These are phyloP conservation scores for Oscheius sp. DNA, from an alignment of 2,888 invertebrate genomes.

Conservation along the genomic window DNA sequence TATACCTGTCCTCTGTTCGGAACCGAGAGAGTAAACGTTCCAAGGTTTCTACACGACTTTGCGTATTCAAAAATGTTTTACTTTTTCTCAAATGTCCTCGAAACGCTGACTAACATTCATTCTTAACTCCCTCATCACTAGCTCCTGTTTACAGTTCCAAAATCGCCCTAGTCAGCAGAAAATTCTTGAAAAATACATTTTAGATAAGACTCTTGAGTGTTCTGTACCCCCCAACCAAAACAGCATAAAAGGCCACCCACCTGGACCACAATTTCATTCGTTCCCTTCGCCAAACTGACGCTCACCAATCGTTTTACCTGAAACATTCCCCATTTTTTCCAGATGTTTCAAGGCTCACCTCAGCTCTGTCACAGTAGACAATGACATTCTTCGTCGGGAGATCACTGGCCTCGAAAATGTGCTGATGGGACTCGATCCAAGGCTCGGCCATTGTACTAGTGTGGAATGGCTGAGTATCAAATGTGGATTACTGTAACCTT, in stretches of 20 bases:
- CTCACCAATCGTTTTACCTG: slow-evolving; percentile 62
- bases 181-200: too few species aligned
- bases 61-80: too few species aligned
- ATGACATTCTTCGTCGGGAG: slow-evolving; percentile 67
- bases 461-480: neutral
- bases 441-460: slow-evolving; percentile 17
- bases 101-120: too few species aligned
- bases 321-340: neutral
- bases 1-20: too few species aligned
- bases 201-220: too few species aligned
- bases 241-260: slow-evolving; percentile 35
- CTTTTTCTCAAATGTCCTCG: too few species aligned
- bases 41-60: too few species aligned
- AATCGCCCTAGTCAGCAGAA: too few species aligned
- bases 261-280: slow-evolving; percentile 63
- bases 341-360: slow-evolving; percentile 32
- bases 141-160: too few species aligned
- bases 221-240: too few species aligned
- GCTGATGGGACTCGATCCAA: slow-evolving; percentile 32
- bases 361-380: slow-evolving; percentile 69
- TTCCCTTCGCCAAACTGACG: slow-evolving; percentile 58
- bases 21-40: too few species aligned
- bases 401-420: slow-evolving; percentile 49
- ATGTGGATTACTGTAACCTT: neutral
- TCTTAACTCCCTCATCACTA: too few species aligned